These are phyloP conservation scores for Erebia ligea DNA, from an alignment of 2,888 invertebrate genomes.

Conservation along the genomic window DNA sequence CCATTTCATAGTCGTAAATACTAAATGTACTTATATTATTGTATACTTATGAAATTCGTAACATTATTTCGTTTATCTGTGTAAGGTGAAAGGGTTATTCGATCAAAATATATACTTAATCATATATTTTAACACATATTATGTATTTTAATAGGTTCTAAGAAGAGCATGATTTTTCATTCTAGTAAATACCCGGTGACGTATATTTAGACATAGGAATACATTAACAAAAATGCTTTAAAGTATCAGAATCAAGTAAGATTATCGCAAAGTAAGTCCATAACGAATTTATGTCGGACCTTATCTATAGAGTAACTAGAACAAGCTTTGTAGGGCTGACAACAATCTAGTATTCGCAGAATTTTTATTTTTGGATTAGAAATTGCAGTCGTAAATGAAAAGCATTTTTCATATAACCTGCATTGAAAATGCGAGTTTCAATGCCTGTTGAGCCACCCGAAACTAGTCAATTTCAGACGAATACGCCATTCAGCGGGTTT, in stretches of 20 bases:
- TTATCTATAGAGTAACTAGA: constrained; percentile 40
- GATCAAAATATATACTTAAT: background rate
- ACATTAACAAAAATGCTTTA: constrained; percentile 3
- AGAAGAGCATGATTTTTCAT: no score
- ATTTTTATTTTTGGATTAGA: no score
- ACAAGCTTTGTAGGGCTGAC: constrained; percentile 27
- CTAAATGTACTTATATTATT: no score
- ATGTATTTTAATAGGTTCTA: background rate
- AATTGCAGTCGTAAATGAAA: no score
- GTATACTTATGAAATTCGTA: constrained; percentile 1
- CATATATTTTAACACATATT: background rate
- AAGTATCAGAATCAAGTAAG: constrained; percentile 20
- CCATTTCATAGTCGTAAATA: background rate
- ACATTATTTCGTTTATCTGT: constrained; percentile 17
- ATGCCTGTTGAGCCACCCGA: no score
- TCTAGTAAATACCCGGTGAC: background rate
- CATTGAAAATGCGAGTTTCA: no score
- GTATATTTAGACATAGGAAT: background rate
- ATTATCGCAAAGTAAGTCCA: constrained; percentile 33
- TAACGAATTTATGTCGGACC: constrained; percentile 37
- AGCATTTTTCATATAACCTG: no score
- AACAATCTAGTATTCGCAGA: background rate
- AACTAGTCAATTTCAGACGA: no score
- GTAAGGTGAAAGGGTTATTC: constrained; percentile 9
- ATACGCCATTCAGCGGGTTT: no score